Conservation (phyloP, 2,797 vertebrate genomes). For the Anisognathus igniventris region DNA sequence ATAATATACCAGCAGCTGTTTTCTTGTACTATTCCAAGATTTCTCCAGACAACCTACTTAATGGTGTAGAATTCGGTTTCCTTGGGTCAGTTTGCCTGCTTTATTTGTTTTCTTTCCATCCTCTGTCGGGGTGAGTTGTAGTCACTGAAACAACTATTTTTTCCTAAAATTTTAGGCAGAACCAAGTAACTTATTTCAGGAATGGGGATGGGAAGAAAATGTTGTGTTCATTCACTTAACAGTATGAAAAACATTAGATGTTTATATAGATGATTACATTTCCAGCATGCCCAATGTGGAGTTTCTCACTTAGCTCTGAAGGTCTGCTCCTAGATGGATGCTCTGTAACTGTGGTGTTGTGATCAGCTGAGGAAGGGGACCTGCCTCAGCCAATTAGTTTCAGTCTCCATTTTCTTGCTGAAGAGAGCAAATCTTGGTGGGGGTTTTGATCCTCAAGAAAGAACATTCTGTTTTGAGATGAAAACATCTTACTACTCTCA, state of each 20-base stretch:
- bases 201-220: background rate
- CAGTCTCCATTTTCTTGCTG: background rate
- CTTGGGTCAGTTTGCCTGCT: background rate
- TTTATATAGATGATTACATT: background rate
- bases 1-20: slow-evolving; percentile 39
- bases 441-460: background rate
- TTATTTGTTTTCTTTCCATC: background rate
- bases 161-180: background rate
- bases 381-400: background rate
- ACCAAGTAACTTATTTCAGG: background rate
- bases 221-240: background rate
- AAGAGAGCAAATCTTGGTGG: background rate
- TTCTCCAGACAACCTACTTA: background rate
- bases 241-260: background rate
- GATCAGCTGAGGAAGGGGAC: background rate
- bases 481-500: background rate
- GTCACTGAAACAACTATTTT: background rate
- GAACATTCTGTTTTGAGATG: background rate
- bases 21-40: slow-evolving; percentile 16
- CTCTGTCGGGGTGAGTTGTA: background rate
- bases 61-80: background rate
- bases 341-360: background rate
- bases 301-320: background rate
- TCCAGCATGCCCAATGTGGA: accelerated
- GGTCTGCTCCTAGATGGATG: background rate